A percentile compares a stretch with the other conserved stretches of the same genome.
Evolutionary conservation across 2,888 invertebrate genomes (phyloP).

Genomic region (Clitarchus hookeri): DNA sequence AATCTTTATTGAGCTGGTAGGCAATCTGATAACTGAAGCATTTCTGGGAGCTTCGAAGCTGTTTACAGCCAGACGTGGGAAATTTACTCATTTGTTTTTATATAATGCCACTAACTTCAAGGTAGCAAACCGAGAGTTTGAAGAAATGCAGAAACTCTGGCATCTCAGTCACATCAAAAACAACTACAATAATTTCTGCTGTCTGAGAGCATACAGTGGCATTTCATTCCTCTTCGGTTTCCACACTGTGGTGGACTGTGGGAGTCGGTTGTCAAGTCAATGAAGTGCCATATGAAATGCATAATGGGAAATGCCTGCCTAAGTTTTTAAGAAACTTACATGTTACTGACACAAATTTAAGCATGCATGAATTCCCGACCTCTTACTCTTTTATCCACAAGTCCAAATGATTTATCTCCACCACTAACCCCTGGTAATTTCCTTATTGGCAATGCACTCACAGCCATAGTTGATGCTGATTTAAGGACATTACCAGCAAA

Average conservation of each 20-base stretch:
- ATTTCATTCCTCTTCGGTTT: constrained; percentile 32
- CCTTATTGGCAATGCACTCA: background rate
- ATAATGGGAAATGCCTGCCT: constrained; percentile 44
- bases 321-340: constrained; percentile 47
- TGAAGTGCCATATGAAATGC: constrained; percentile 48
- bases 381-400: background rate
- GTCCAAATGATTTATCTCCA: background rate
- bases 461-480: too few species aligned
- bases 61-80: constrained; percentile 48
- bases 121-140: constrained; percentile 48
- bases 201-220: background rate
- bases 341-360: background rate
- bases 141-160: background rate
- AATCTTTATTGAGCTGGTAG: constrained; percentile 49
- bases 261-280: background rate
- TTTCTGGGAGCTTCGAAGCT: constrained; percentile 49
- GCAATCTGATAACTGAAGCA: constrained; percentile 46
- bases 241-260: background rate
- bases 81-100: constrained; percentile 45
- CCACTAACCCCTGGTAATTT: background rate
- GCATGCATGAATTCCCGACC: background rate
- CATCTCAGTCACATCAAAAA: background rate
- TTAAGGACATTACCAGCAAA: too few species aligned
- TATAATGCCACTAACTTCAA: constrained; percentile 51
- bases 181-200: too few species aligned